phyloP scores from a whole-genome alignment of 2,888 invertebrate genomes.

The Luffia ferchaultella region DNA sequence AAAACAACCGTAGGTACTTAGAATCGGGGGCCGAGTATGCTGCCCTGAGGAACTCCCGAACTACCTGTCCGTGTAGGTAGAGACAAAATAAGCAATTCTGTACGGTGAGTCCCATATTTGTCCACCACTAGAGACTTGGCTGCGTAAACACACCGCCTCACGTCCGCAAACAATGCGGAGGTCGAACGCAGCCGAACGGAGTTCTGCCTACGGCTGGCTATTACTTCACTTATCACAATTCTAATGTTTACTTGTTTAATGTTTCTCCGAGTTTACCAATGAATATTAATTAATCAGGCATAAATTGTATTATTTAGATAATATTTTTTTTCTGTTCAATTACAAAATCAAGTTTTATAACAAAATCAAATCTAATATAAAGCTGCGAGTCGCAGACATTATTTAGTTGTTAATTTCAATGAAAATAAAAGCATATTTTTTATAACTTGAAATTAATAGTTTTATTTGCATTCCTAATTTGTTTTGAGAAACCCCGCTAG shows the following conservation, averaged over 20 bases:
- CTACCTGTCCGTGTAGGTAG: constrained; percentile 56
- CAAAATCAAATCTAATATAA: no score
- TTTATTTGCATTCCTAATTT: no score
- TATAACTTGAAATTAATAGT: no score
- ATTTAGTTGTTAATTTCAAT: no score
- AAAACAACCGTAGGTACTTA: constrained; percentile 23
- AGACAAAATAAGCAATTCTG: constrained; percentile 67
- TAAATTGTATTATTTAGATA: no score
- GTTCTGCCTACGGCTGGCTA: constrained; percentile 21
- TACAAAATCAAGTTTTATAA: no score
- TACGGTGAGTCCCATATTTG: constrained; percentile 61
- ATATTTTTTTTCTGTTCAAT: no score
- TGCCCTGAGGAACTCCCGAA: constrained; percentile 42
- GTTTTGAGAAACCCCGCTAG: no score
- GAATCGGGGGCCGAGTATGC: constrained; percentile 30
- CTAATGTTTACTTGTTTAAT: neutral
- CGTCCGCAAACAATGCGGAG: constrained; percentile 59
- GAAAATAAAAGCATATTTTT: no score
- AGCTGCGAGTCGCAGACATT: no score
- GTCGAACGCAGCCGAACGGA: constrained; percentile 47
- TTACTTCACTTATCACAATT: neutral
- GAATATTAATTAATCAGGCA: neutral
- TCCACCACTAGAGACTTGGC: constrained; percentile 63
- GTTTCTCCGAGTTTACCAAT: neutral
- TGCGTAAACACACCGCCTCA: constrained; percentile 58